Evolutionary conservation across 2,888 invertebrate species (phyloP).

Genomic region (Andrena bicolor): DNA sequence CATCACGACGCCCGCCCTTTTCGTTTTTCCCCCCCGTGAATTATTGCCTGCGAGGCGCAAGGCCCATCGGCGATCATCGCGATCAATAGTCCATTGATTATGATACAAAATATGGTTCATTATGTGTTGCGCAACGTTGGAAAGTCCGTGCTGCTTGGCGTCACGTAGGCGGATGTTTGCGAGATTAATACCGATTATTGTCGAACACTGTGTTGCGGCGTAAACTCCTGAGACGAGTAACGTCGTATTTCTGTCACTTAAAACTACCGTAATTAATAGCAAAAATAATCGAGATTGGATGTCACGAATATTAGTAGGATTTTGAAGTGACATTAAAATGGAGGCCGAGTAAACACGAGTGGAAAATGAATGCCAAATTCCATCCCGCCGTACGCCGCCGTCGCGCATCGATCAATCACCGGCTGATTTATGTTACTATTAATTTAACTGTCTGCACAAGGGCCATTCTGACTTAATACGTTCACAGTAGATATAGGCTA

Average conservation of each 20-base stretch:
- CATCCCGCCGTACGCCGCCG: not conserved
- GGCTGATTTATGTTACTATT: conserved; percentile 8
- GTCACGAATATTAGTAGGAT: too few species aligned
- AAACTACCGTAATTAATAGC: too few species aligned
- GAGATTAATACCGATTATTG: conserved; percentile 25
- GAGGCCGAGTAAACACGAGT: too few species aligned
- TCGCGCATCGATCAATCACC: not conserved
- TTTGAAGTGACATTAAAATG: too few species aligned
- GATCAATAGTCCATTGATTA: conserved; percentile 28
- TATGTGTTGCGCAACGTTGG: conserved; percentile 20
- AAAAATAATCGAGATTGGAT: too few species aligned
- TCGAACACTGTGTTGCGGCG: not conserved
- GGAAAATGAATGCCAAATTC: not conserved
- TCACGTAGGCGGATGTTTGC: conserved; percentile 12
- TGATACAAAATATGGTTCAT: conserved; percentile 18
- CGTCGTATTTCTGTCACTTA: too few species aligned
- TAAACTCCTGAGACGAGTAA: not conserved
- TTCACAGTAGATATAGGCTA: not conserved
- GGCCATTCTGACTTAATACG: not conserved
- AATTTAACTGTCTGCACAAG: not conserved
- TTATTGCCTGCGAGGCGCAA: not conserved
- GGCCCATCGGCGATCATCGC: conserved; percentile 16
- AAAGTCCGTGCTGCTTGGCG: not conserved
- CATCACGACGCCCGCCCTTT: not conserved
- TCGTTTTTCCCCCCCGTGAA: conserved; percentile 1